These are phyloP conservation scores for Trochalopteron elliotii DNA, from an alignment of 2,113 vertebrate species.

Conservation along the genomic window DNA sequence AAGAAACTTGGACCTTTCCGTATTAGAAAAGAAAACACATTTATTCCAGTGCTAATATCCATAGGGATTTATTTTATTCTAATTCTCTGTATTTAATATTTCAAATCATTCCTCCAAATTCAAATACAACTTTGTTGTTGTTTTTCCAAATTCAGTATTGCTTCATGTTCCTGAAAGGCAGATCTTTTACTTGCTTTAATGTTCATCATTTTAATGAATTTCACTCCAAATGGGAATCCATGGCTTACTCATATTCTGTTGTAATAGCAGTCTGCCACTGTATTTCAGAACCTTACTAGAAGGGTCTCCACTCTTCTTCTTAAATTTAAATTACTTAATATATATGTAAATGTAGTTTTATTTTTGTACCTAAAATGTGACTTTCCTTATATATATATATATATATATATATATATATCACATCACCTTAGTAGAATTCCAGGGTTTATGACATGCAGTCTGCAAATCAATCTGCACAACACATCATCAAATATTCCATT, in stretches of 20 bases:
- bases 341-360: constrained; percentile 60
- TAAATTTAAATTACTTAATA: constrained; percentile 49
- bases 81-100: constrained; percentile 35
- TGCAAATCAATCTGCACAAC: constrained; percentile 35
- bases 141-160: constrained; percentile 28
- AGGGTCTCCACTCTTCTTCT: constrained; percentile 46
- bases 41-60: constrained; percentile 1
- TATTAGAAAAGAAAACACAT: constrained; percentile 7
- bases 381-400: constrained; percentile 1
- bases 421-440: constrained; percentile 19
- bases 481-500: background rate
- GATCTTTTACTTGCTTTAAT: constrained; percentile 30
- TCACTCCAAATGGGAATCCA: background rate
- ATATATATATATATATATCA: background rate
- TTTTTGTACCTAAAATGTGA: constrained; percentile 40
- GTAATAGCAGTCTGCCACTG: constrained; percentile 28
- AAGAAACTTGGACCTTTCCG: constrained; percentile 24
- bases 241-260: constrained; percentile 2
- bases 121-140: background rate
- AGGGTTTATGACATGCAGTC: constrained; percentile 13
- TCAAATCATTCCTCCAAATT: constrained; percentile 42
- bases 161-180: constrained; percentile 45
- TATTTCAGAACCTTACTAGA: constrained; percentile 47
- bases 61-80: constrained; percentile 12
- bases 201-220: constrained; percentile 33